phyloP scores from a whole-genome alignment of 2,888 invertebrate species.

The Chrysodeixis includens region DNA sequence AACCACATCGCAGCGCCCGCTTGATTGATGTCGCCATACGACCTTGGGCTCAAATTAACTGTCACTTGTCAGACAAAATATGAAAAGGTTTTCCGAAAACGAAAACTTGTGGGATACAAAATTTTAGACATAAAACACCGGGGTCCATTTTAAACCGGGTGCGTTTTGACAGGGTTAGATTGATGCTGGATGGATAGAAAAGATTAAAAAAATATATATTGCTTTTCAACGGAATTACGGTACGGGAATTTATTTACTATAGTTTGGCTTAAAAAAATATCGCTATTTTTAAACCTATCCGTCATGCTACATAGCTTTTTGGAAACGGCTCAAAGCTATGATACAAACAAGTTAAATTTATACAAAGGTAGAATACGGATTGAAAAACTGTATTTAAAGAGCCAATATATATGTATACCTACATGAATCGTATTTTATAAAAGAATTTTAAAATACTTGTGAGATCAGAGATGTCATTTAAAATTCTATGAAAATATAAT shows the following conservation, averaged over 20 bases:
- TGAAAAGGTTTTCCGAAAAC: slow-evolving; percentile 54
- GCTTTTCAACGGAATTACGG: slow-evolving; percentile 5
- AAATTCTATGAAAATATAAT: slow-evolving; percentile 42
- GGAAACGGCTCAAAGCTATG: background rate
- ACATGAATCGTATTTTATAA: no score
- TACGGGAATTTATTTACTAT: slow-evolving; percentile 10
- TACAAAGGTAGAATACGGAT: no score
- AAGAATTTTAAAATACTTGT: no score
- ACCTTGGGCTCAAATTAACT: slow-evolving; percentile 66
- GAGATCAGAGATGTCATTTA: slow-evolving; percentile 31
- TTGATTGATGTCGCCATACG: slow-evolving; percentile 69
- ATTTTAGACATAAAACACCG: slow-evolving; percentile 48
- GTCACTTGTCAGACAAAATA: slow-evolving; percentile 62
- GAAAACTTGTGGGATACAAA: slow-evolving; percentile 51
- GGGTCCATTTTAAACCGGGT: slow-evolving; percentile 44
- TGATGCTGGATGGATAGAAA: slow-evolving; percentile 30
- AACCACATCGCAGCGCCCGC: slow-evolving; percentile 49
- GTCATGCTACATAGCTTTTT: no score
- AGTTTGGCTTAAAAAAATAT: background rate
- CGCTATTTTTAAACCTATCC: no score
- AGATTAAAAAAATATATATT: slow-evolving; percentile 8
- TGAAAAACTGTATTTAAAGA: no score
- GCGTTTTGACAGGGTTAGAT: slow-evolving; percentile 47
- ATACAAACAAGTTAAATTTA: background rate
- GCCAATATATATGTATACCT: no score